Evolutionary conservation across 2,113 vertebrate species (phyloP), one percentile per base, ranked within the genome.

Genomic region (Bos indicus): DNA sequence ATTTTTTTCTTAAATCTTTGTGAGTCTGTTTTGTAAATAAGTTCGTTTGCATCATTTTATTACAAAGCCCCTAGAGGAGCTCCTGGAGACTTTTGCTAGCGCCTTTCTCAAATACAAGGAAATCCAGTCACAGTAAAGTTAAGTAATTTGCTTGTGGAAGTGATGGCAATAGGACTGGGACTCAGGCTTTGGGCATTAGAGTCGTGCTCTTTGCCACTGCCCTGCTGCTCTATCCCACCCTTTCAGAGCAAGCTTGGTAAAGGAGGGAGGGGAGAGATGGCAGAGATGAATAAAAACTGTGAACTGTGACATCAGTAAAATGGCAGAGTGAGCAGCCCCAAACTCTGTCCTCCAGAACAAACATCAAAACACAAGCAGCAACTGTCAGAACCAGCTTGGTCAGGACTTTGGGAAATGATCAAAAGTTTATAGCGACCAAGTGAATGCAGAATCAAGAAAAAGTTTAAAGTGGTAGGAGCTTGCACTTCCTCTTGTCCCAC

Each of bases 271-370:
- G 17, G 28, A 2, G 46, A n/a, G 21, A 23, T 13, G 26, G 36
- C 2, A 8, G 82, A 46, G 48, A n/a, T 23, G 36, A 43, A 64
- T 36, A 28, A n/a, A 95, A 54, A 54, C 11, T 54, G n/a, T 19
- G 43, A 78, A 23, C 6, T 28, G 64, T 15, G 46, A 85, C 5
- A 11, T 78, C 46, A 15, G 28, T 36, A 7, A 86, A 43, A n/a
- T 7, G 12, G 57, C 5, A 15, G 28, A 10, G 7, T 2, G 21
- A 48, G 81, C 28, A 23, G 21, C 12, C 0, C 11, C 5, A 30
- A 11, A 15, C 46, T 8, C 15, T 1, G 2, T 9, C 30, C 36
- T 48, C 67, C 30, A 3, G 23, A 30, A 5, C 36, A 36, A 19
- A 46, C 89, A 46, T 48, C 67, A 28, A 15, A 56, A 43, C 3